Percentiles rank a stretch among this genome's conserved stretches.
Evolutionary conservation across 2,888 invertebrate species (phyloP).

Genomic region (Deilephila elpenor): DNA sequence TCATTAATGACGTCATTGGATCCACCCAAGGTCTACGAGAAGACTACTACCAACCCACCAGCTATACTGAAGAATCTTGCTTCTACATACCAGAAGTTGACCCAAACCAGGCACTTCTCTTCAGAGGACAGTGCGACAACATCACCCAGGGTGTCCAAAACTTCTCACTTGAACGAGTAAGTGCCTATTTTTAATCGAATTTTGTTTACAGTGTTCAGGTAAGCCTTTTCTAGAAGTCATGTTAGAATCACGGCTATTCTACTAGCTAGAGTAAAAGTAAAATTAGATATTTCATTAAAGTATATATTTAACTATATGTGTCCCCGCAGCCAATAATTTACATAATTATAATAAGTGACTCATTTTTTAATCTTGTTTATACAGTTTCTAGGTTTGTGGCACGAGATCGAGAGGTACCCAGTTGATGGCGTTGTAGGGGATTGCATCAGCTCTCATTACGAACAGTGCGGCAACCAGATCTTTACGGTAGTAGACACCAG

Average conservation of each 20-base stretch:
- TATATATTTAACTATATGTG: no score
- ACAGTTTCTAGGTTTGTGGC: constrained; percentile 76
- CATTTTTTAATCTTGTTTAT: constrained; percentile 36
- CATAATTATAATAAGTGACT: neutral
- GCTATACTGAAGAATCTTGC: constrained; percentile 66
- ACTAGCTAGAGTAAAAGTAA: no score
- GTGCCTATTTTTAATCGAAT: constrained; percentile 30
- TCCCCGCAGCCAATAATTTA: neutral
- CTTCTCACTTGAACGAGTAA: constrained; percentile 61
- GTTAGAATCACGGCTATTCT: no score
- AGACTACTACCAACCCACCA: constrained; percentile 60
- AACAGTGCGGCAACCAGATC: constrained; percentile 46
- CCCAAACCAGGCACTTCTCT: constrained; percentile 52
- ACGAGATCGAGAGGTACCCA: constrained; percentile 70
- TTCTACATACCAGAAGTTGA: constrained; percentile 68
- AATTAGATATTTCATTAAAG: no score
- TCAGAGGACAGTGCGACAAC: constrained; percentile 67
- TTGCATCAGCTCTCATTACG: constrained; percentile 64
- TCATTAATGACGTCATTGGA: constrained; percentile 53
- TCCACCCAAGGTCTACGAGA: constrained; percentile 65
- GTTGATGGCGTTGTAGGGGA: constrained; percentile 52
- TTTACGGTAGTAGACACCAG: constrained; percentile 60
- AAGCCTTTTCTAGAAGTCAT: no score
- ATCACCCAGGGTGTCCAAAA: constrained; percentile 51
- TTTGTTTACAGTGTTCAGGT: no score